A percentile compares a stretch with the other conserved stretches of the same genome.
Conservation (phyloP, 2,113 vertebrate genomes). For the Poeciliopsis turrubarensis region DNA sequence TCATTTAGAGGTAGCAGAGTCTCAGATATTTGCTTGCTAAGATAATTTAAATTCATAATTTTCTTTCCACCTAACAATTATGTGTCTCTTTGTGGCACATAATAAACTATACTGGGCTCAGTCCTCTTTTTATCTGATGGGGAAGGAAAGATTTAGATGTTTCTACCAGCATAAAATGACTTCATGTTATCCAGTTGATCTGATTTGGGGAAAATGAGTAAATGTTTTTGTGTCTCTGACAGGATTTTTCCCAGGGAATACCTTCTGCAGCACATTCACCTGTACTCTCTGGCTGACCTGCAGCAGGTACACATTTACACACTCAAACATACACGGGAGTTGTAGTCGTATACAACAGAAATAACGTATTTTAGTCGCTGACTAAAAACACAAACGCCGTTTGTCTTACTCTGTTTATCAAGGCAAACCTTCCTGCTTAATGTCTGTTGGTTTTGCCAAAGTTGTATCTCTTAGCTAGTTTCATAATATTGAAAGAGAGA, state of each 20-base stretch:
- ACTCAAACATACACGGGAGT: conserved; percentile 7
- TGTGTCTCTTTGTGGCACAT: neutral
- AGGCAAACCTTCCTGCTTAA: no score
- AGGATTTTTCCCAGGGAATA: conserved; percentile 98
- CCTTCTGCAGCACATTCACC: conserved; percentile 96
- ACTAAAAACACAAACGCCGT: neutral
- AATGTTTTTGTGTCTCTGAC: conserved; percentile 38
- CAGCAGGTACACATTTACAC: conserved; percentile 86
- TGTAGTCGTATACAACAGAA: neutral
- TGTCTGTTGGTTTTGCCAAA: neutral
- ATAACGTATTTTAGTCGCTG: neutral
- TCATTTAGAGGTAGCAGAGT: neutral
- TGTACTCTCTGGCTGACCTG: conserved; percentile 94
- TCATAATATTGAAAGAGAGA: neutral
- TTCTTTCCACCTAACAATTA: neutral
- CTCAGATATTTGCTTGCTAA: no score
- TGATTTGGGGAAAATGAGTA: neutral
- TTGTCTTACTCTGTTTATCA: no score
- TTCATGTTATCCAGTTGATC: neutral
- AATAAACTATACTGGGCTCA: neutral
- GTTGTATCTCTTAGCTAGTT: neutral
- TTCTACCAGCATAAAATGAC: neutral
- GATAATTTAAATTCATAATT: no score
- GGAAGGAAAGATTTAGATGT: neutral
- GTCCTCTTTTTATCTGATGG: neutral